phyloP scores from a whole-genome alignment of 2,888 invertebrate genomes.

The Tetragonula carbonaria region DNA sequence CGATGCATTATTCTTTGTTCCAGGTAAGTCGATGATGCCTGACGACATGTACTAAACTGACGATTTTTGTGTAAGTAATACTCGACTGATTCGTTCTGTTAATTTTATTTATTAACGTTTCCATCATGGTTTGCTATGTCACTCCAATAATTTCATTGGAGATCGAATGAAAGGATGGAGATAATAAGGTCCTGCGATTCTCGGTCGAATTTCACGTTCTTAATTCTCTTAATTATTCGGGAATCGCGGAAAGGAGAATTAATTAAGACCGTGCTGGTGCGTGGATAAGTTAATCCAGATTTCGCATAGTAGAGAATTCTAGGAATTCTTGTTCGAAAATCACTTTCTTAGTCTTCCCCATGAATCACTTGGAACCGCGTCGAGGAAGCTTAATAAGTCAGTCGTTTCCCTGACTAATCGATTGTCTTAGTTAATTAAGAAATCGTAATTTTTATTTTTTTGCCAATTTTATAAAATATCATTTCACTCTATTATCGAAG shows the following conservation, averaged over 20 bases:
- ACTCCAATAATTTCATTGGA: background rate
- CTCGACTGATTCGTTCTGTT: background rate
- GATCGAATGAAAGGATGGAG: background rate
- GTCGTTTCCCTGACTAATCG: background rate
- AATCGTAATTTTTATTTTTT: background rate
- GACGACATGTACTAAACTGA: too few species aligned
- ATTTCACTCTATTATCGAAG: too few species aligned
- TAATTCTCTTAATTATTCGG: slow-evolving; percentile 13
- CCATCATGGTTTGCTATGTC: too few species aligned
- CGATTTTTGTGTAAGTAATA: slow-evolving; percentile 13
- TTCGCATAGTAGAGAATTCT: slow-evolving; percentile 24
- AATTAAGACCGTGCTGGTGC: slow-evolving; percentile 33
- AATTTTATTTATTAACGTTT: background rate
- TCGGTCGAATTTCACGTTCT: slow-evolving; percentile 2
- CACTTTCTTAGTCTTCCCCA: background rate
- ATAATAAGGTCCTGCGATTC: background rate
- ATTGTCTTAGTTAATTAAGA: background rate
- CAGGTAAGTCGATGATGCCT: slow-evolving; percentile 30
- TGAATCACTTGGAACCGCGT: background rate
- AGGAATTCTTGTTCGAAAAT: slow-evolving; percentile 31
- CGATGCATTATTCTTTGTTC: slow-evolving; percentile 7
- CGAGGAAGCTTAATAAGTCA: background rate
- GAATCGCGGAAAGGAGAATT: slow-evolving; percentile 25
- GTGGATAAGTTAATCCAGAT: slow-evolving; percentile 35
- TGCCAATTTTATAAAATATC: too few species aligned